A percentile compares a stretch with the other conserved stretches of the same genome.
phyloP scores from a whole-genome alignment of 2,113 vertebrate genomes.

The Caranx melampygus region DNA sequence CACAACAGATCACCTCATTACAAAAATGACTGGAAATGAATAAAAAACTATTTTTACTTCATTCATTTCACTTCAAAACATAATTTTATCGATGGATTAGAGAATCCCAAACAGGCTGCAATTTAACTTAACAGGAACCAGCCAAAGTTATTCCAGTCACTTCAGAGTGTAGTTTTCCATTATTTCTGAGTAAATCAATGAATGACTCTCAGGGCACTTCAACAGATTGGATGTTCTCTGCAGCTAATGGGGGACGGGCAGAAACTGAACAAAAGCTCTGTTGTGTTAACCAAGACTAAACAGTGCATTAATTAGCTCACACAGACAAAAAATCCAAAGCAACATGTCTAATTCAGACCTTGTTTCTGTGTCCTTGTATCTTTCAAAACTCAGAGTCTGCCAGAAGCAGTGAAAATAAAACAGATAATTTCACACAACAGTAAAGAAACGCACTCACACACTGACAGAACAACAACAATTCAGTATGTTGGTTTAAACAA shows the following conservation, averaged over 20 bases:
- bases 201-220: slow-evolving; percentile 12
- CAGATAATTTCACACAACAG: not conserved
- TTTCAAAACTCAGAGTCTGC: not conserved
- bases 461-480: not conserved
- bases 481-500: not conserved
- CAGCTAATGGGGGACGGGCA: slow-evolving; percentile 7
- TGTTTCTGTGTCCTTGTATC: not conserved
- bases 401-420: not conserved
- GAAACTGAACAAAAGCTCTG: slow-evolving; percentile 31
- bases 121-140: not conserved
- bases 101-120: not conserved
- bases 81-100: not conserved
- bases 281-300: slow-evolving; percentile 12
- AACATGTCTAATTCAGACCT: not conserved
- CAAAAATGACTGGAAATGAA: too few relatives aligned
- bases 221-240: slow-evolving; percentile 26
- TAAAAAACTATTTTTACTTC: not conserved
- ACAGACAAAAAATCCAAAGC: not conserved
- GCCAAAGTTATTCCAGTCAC: not conserved
- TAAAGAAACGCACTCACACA: not conserved
- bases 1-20: not conserved
- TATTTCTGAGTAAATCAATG: slow-evolving; percentile 20
- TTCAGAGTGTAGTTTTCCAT: not conserved
- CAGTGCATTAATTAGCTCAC: slow-evolving; percentile 4
- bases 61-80: not conserved